Base-by-base conservation (phyloP, 2,888 invertebrate genomes). In the Auanema freiburgensis region DNA sequence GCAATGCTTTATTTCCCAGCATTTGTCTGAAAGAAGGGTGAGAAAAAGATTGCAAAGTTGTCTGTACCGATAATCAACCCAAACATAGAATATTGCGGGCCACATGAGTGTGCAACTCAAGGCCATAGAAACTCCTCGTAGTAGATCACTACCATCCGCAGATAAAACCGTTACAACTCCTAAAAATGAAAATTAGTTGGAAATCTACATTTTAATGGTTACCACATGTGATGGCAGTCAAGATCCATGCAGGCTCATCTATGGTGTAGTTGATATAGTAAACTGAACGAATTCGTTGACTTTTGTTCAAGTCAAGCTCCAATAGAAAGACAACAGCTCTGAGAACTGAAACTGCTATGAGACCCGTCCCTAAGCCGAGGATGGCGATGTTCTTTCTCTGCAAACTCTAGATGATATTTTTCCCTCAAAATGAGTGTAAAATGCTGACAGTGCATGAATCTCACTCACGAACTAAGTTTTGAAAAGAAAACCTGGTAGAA, bases 21-120 rank as follows among this genome's bases (percentile, higher is more conserved):
- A 33, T 33, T 33, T 33, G 33, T 8, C 33, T 33, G 3, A 8
- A 33, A 33, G 8, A 33, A 8, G 46, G 10, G 21, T 18, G 46
- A 21, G 46, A 16, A 46, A 46, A 46, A 46, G 43, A 46, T 16
- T 46, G 46, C 46, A 18, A 46, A 46, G 5, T 46, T 46, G 16
- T 46, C 10, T 10, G 16, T 46, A 46, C 21, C 21, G 46, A 46
- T 46, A 62, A 46, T 62, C 62, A 12, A 16, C 14, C 62, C 62
- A 62, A 43, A 62, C 52, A 44, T 57, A 62, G 57, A 62, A 62
- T 44, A 62, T 57, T 14, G 62, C 62, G 14, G 62, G 62, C 62
- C 62, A 62, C 11, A 62, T 25, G n/a, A 62, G 57, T 16, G 56
- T 16, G 12, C 24, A 18, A 44, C 61, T 55, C 10, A 42, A 57